phyloP scores from a whole-genome alignment of 2,888 invertebrate species.

The Frankliniella fusca region DNA sequence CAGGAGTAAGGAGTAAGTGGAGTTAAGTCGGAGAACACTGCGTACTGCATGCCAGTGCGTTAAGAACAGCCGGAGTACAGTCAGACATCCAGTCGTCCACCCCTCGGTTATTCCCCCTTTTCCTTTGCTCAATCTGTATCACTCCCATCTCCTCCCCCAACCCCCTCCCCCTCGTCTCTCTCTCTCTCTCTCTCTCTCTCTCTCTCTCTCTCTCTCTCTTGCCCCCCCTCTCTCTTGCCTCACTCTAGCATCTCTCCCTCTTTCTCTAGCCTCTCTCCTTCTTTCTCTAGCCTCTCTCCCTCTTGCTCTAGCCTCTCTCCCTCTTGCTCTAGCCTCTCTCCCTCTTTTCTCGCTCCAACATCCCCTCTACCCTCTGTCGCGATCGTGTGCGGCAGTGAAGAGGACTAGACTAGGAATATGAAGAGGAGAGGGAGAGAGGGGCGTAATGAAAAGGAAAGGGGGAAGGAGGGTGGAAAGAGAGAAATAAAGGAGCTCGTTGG shows the following conservation, averaged over 20 bases:
- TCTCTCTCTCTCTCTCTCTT: constrained; percentile 16
- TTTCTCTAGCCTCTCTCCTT: constrained; percentile 31
- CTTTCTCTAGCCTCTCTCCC: constrained; percentile 36
- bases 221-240: constrained; percentile 33
- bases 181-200: constrained; percentile 33
- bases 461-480: constrained; percentile 2
- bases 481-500: neutral
- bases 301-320: neutral
- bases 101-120: constrained; percentile 24
- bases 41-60: no score
- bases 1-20: no score
- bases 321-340: constrained; percentile 31
- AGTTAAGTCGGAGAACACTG: no score
- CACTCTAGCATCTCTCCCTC: constrained; percentile 33
- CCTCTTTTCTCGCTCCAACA: constrained; percentile 33
- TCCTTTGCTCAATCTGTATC: constrained; percentile 12
- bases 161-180: constrained; percentile 29
- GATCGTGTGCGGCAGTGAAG: no score
- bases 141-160: no score
- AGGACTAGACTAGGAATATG: no score
- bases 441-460: constrained; percentile 29
- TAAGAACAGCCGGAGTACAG: no score
- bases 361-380: constrained; percentile 29
- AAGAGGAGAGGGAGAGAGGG: constrained; percentile 29
- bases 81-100: constrained; percentile 38